A percentile compares a stretch with the other conserved stretches of the same genome.
Conservation (phyloP, 1,140 invertebrate genomes). For the Halyomorpha halys region DNA sequence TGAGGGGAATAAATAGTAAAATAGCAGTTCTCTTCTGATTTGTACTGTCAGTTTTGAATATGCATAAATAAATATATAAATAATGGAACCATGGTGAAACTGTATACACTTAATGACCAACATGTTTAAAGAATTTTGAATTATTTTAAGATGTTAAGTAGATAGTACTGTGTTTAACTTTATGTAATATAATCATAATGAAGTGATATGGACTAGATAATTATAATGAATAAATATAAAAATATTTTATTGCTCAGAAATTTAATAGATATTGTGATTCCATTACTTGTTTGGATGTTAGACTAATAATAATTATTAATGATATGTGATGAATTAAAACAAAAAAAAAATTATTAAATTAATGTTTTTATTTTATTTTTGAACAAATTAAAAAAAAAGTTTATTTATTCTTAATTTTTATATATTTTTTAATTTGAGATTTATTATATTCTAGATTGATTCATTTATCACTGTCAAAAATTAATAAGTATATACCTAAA, state of each 20-base stretch:
- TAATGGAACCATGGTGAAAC: not conserved
- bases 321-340: slow-evolving; percentile 3
- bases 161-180: not conserved
- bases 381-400: not conserved
- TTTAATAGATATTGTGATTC: slow-evolving; percentile 5
- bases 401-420: no score
- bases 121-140: not conserved
- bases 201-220: not conserved
- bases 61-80: no score
- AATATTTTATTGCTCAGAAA: slow-evolving; percentile 19
- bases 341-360: not conserved
- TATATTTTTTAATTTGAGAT: no score
- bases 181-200: slow-evolving; percentile 1
- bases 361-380: slow-evolving; percentile 1
- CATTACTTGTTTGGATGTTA: slow-evolving; percentile 5
- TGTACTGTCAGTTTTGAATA: no score
- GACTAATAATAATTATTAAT: slow-evolving; percentile 1
- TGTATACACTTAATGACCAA: slow-evolving; percentile 1
- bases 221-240: not conserved
- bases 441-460: no score
- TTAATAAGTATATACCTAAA: no score
- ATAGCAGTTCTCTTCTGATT: no score
- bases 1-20: not conserved
- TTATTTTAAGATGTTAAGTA: not conserved
- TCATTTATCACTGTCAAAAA: no score